These are phyloP conservation scores for Myocastor coypus DNA, from an alignment of 2,113 vertebrate genomes.

Conservation along the genomic window DNA sequence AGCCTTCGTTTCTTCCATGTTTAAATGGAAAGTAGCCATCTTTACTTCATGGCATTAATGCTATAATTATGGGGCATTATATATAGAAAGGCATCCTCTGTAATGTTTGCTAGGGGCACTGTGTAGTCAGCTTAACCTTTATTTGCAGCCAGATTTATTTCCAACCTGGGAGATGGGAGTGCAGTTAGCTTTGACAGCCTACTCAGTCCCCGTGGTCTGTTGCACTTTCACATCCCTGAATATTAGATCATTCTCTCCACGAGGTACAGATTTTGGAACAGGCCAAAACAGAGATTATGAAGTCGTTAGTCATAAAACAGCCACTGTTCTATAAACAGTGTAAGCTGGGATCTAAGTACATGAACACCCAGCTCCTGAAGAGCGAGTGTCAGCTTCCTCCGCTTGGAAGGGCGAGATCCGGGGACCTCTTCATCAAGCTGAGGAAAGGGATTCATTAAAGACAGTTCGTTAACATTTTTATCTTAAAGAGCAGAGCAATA, in stretches of 20 bases:
- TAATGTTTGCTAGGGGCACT: background rate
- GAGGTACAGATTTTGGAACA: constrained; percentile 26
- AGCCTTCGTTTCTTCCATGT: background rate
- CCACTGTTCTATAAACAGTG: constrained; percentile 16
- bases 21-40: background rate
- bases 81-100: background rate
- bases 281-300: constrained; percentile 20
- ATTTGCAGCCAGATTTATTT: background rate
- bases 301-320: background rate
- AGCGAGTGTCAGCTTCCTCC: constrained; percentile 29
- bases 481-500: no score
- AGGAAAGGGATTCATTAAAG: background rate
- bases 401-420: background rate
- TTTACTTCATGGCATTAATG: background rate
- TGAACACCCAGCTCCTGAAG: background rate
- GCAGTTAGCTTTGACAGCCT: constrained; percentile 2
- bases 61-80: background rate
- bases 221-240: background rate
- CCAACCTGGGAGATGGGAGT: background rate
- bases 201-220: background rate
- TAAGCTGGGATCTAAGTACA: constrained; percentile 39
- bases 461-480: constrained; percentile 49
- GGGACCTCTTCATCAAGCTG: background rate
- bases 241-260: background rate
- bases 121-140: background rate